Conservation (phyloP, 2,797 vertebrate species). For the Sciurus vulgaris region DNA sequence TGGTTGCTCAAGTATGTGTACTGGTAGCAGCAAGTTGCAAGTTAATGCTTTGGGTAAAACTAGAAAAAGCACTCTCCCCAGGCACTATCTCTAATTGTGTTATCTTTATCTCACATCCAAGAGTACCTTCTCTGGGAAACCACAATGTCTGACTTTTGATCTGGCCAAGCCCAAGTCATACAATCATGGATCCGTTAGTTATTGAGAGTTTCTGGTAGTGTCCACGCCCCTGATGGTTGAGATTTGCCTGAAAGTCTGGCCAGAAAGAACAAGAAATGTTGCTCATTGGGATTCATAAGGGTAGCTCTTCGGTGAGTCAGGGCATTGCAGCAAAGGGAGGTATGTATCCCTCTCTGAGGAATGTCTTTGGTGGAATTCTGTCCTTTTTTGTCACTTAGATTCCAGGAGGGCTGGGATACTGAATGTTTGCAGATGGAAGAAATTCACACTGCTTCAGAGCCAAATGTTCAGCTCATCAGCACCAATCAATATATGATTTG, state of each 20-base stretch:
- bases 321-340: not conserved
- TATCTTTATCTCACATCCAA: conserved; percentile 6
- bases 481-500: conserved; percentile 51
- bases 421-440: conserved; percentile 30
- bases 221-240: not conserved
- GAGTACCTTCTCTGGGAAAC: not conserved
- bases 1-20: not conserved
- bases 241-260: conserved; percentile 33
- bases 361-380: conserved; percentile 61
- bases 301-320: conserved; percentile 42
- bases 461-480: conserved; percentile 27
- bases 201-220: not conserved
- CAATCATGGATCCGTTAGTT: not conserved
- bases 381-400: conserved; percentile 65
- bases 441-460: not conserved
- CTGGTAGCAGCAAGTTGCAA: not conserved
- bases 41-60: not conserved
- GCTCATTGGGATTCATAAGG: conserved; percentile 62
- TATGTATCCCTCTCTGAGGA: conserved; percentile 56
- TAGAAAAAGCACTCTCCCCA: not conserved
- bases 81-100: not conserved
- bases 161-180: not conserved
- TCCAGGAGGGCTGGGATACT: conserved; percentile 16
- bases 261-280: conserved; percentile 37
- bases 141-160: not conserved